Evolutionary conservation across 2,888 invertebrate genomes (phyloP), one percentile per base, ranked within the genome.

Genomic region (Phaonia tiefii): DNA sequence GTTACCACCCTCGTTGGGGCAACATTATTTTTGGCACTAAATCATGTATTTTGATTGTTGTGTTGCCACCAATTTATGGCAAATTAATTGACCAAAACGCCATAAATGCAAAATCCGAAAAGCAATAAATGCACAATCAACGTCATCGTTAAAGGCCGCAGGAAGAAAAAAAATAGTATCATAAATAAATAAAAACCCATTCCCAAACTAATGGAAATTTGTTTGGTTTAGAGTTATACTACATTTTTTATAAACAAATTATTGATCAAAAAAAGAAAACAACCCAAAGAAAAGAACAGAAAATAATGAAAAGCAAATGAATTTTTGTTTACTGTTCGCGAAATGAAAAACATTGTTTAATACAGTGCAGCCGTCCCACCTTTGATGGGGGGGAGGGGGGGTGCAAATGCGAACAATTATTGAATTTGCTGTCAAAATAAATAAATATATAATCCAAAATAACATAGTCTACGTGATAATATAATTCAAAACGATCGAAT

Each of bases 121-220:
- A 67, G 49, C 25, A 58, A 69, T 71, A 72, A 79, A 67, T 39
- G 25, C 69, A 56, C 13, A 31, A 79, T 79, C 75, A 71, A 75
- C 71, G 69, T 80, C 67, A 58, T 80, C 60, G 72, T 80, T 80
- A 69, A 75, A 75, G 42, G 67, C 51, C 65, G 54, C 31, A 75
- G 75, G 25, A 54, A 74, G 60, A 79, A 15, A 31, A 25, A 70
- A 54, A 11, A 31, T 31, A 42, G 42, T 39, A 25, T 13, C 15
- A 42, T 25, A 56, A 63, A 67, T 72, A 74, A 74, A 70, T 51
- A 54, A 31, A 31, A n/a, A n/a, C n/a, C n/a, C n/a, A n/a, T n/a
- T n/a, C n/a, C n/a, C n/a, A n/a, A n/a, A n/a, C n/a, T n/a, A n/a
- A n/a, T 26, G 56, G 37, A 39, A 31, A 20, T 17, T 56, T 31